Conservation (phyloP, 2,113 vertebrate species). For the Spheniscus mendiculus region DNA sequence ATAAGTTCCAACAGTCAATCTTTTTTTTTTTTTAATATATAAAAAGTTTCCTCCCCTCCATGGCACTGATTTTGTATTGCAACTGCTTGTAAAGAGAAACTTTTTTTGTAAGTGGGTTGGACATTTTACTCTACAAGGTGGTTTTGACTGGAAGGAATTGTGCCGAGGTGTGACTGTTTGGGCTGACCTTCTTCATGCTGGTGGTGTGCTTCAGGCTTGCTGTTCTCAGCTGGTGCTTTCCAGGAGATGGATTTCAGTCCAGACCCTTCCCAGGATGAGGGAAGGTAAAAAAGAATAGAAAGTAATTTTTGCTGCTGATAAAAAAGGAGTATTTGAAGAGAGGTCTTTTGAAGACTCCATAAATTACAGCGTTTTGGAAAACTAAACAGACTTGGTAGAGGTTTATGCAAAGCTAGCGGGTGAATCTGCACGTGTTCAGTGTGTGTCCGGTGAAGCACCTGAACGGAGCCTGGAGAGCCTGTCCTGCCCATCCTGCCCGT, state of each 20-base stretch:
- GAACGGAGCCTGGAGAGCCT: background rate
- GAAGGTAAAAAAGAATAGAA: background rate
- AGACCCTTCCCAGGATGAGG: background rate
- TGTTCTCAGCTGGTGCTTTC: background rate
- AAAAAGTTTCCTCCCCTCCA: background rate
- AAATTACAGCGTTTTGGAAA: background rate
- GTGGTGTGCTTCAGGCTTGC: background rate
- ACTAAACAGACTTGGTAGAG: background rate
- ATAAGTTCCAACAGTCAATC: slow-evolving; percentile 16
- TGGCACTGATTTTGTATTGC: background rate
- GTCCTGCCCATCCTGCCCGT: background rate
- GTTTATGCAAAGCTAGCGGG: background rate
- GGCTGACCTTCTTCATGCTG: background rate
- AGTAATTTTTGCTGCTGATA: background rate
- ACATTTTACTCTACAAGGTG: background rate
- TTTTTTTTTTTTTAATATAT: background rate
- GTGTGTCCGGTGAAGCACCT: background rate
- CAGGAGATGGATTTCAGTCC: background rate
- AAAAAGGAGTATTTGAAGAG: background rate
- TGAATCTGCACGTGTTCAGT: background rate
- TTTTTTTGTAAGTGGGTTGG: background rate
- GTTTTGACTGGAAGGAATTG: background rate
- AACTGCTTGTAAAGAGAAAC: background rate
- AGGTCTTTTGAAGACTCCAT: background rate
- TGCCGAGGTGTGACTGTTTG: background rate